phyloP scores from a whole-genome alignment of 2,113 vertebrate genomes.

The Rhinichthys klamathensis region DNA sequence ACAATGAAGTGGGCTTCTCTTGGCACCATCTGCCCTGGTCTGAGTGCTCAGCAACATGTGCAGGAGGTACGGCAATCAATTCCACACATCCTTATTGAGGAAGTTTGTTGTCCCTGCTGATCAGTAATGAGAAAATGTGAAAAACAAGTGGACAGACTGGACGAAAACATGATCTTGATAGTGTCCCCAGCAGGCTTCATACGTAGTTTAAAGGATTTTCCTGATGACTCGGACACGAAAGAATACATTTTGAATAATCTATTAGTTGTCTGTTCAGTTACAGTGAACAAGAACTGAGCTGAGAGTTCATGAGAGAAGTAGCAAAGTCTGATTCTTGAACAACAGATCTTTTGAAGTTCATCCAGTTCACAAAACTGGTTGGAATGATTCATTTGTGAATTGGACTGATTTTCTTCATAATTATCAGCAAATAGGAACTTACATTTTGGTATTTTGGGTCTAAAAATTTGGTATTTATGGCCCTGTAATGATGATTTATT shows the following conservation, averaged over 20 bases:
- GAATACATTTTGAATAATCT: background rate
- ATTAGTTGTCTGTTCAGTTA: background rate
- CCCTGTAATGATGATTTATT: too few species aligned
- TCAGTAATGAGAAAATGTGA: background rate
- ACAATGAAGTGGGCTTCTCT: slow-evolving; percentile 94
- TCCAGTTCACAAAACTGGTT: background rate
- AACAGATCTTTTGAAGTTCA: background rate
- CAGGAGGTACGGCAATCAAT: slow-evolving; percentile 83
- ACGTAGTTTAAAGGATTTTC: background rate
- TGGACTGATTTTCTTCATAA: background rate
- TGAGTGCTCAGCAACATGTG: slow-evolving; percentile 94
- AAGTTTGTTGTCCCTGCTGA: background rate
- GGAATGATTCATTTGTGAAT: background rate
- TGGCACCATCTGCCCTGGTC: slow-evolving; percentile 96
- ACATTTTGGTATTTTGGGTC: background rate
- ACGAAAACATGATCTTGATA: background rate
- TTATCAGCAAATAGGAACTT: background rate
- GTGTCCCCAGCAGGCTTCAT: background rate
- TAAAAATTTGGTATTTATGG: too few species aligned
- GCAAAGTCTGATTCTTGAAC: background rate
- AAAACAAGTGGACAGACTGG: background rate
- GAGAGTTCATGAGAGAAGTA: background rate
- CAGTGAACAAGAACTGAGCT: background rate
- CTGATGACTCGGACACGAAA: background rate
- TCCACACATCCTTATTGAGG: background rate